Base-by-base conservation (phyloP, 2,797 vertebrate genomes). In the Epinephelus coioides region DNA sequence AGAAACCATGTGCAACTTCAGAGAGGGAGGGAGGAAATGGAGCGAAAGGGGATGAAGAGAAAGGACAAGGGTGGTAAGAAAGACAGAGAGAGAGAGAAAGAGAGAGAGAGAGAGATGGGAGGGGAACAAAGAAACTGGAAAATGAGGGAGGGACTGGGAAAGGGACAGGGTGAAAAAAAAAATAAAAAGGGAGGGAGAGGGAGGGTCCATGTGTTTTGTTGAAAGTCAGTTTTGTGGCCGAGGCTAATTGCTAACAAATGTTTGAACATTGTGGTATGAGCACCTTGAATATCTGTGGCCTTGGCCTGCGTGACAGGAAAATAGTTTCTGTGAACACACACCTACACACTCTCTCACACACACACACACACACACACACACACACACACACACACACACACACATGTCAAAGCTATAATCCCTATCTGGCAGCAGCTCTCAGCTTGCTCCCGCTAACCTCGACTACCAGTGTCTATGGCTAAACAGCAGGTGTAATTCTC, bases 221-320 rank as follows among this genome's bases (percentile, higher is more conserved):
- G 71, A 86, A 89, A 86, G 87, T 94, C 87, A 81, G 86, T 87
- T 90, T 88, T 88, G 90, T 84, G 86, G 81, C 86, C 49, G 25
- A 74, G 87, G 82, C 91, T 96, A 96, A 97, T 96, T 95, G 94
- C 91, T 95, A 96, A 94, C 96, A 96, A 96, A 96, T 96, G 96
- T 95, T 81, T 83, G 72, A 89, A 89, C 78, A 75, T 47, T 47
- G 86, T 72, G 79, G 79, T 83, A 85, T 54, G 85, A 90, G 83
- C 92, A 95, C 92, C 93, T 94, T 93, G 79, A 88, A 89, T 89
- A 80, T 92, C 79, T 69, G 62, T 57, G 83, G 87, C 79, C 77
- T 87, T 83, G 81, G 84, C 64, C 84, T 86, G 80, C 14, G 40
- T 68, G 79, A 76, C 56, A 56, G 73, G 82, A 78, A 89, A 87